phyloP scores from a whole-genome alignment of 2,797 vertebrate genomes.

The Aratinga solstitialis region DNA sequence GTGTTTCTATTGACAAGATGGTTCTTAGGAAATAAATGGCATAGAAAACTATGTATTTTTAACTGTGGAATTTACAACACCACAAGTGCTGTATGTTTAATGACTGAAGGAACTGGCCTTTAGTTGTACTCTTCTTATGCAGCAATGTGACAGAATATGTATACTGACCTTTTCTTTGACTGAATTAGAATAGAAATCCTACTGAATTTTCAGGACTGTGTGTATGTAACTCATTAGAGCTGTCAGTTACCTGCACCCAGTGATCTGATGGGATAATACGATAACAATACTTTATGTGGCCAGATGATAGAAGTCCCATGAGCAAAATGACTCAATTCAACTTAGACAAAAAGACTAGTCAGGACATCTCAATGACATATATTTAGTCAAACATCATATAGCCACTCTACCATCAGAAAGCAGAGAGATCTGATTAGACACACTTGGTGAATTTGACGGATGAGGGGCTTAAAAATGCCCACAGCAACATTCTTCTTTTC shows the following conservation, averaged over 20 bases:
- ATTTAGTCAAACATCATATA: conserved; percentile 16
- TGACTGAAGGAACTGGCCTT: conserved; percentile 29
- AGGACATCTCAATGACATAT: background rate
- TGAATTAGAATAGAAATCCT: background rate
- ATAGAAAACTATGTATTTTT: background rate
- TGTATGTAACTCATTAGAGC: background rate
- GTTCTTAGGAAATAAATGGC: background rate
- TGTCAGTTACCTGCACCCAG: conserved; percentile 3
- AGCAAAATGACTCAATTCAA: background rate
- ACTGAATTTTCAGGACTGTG: background rate
- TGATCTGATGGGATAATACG: background rate
- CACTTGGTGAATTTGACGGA: background rate
- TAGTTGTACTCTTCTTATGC: background rate
- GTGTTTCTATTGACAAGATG: background rate
- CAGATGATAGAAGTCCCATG: background rate
- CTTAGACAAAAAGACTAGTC: background rate
- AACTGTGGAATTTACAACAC: background rate
- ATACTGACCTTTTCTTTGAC: conserved; percentile 43
- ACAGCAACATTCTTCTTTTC: background rate
- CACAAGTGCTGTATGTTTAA: background rate
- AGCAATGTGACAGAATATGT: background rate
- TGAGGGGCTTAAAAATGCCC: conserved; percentile 12
- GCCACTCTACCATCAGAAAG: background rate
- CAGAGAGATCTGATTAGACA: conserved; percentile 29
- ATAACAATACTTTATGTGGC: background rate